Conservation (phyloP, 2,113 vertebrate species). For the Peromyscus polionotus region DNA sequence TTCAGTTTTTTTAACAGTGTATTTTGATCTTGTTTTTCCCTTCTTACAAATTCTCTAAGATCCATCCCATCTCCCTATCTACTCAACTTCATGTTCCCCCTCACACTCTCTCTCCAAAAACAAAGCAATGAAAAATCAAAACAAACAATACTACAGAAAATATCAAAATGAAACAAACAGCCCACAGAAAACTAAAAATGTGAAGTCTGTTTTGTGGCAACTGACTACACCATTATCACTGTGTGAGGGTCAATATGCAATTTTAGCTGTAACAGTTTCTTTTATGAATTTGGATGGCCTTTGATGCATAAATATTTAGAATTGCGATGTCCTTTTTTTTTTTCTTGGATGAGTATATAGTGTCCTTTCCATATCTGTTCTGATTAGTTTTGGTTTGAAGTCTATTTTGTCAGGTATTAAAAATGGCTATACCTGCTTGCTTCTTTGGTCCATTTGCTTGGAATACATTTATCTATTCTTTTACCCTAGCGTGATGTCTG, state of each 20-base stretch:
- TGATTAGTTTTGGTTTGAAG: background rate
- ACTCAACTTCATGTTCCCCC: background rate
- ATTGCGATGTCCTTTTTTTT: background rate
- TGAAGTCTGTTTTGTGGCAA: background rate
- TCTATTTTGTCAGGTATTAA: background rate
- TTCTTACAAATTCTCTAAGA: background rate
- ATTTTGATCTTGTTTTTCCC: background rate
- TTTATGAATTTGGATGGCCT: background rate
- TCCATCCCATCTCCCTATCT: background rate
- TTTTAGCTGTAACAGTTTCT: background rate
- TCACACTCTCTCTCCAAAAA: background rate
- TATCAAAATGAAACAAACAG: background rate
- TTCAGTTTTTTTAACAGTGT: background rate
- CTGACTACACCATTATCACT: background rate
- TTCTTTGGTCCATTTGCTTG: background rate
- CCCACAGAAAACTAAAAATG: background rate
- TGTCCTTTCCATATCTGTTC: background rate
- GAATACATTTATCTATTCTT: background rate
- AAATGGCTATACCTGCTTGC: background rate
- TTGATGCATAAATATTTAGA: background rate
- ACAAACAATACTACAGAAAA: background rate
- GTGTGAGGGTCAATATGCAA: background rate
- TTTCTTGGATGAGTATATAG: background rate
- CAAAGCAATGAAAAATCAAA: background rate
- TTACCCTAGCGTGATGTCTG: background rate